phyloP scores from a whole-genome alignment of 1,140 invertebrate genomes.

The Brachionus paranguensis region DNA sequence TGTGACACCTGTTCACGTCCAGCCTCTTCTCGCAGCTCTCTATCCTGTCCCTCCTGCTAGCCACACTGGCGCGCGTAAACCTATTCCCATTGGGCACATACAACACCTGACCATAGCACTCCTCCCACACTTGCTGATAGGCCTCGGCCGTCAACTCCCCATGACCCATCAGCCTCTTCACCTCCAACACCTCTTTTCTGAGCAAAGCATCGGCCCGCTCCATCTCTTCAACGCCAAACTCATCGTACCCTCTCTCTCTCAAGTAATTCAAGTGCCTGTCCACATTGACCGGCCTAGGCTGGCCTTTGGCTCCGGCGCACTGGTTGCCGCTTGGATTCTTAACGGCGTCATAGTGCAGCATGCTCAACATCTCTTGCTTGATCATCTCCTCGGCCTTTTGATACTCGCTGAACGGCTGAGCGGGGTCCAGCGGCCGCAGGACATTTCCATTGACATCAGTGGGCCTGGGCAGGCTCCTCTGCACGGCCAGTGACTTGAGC shows the following conservation, averaged over 20 bases:
- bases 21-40: constrained; percentile 85
- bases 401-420: constrained; percentile 59
- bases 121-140: constrained; percentile 74
- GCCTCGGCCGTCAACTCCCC: constrained; percentile 82
- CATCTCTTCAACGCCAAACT: background rate
- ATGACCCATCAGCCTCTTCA: constrained; percentile 86
- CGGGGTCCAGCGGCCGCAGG: constrained; percentile 65
- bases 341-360: constrained; percentile 76
- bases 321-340: constrained; percentile 51
- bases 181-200: constrained; percentile 75
- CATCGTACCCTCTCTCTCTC: constrained; percentile 41
- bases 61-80: constrained; percentile 85
- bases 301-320: constrained; percentile 47
- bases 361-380: constrained; percentile 90
- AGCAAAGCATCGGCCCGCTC: constrained; percentile 50
- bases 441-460: constrained; percentile 74
- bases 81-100: constrained; percentile 79
- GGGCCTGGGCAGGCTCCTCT: constrained; percentile 79
- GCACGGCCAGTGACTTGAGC: constrained; percentile 61
- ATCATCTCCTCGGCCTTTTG: constrained; percentile 85
- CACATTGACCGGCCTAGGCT: constrained; percentile 48
- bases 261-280: constrained; percentile 65
- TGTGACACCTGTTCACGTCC: constrained; percentile 82
- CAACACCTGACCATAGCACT: constrained; percentile 79
- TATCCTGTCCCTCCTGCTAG: constrained; percentile 87